These are phyloP conservation scores for Euborellia annulipes DNA, from an alignment of 1,140 invertebrate species.

Conservation along the genomic window DNA sequence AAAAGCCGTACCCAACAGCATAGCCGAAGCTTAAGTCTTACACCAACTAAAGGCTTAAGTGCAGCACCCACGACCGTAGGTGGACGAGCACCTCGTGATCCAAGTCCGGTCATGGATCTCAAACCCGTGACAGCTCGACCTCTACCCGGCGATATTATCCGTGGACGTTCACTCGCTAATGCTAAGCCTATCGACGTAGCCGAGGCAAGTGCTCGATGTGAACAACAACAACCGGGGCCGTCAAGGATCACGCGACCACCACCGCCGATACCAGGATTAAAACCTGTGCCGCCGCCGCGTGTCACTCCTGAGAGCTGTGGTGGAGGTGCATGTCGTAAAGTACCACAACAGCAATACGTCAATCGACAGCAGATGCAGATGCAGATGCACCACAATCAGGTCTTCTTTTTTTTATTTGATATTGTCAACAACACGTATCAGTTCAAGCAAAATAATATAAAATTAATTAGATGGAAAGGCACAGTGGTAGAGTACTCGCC, in stretches of 20 bases:
- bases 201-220: neutral
- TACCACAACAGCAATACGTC: neutral
- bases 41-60: conserved; percentile 6
- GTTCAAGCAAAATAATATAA: no score
- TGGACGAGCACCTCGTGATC: neutral
- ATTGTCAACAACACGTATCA: no score
- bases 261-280: neutral
- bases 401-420: no score
- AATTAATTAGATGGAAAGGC: no score
- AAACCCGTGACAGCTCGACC: no score
- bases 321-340: conserved; percentile 8
- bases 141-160: no score
- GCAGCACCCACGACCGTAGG: neutral
- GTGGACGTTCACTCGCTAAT: no score
- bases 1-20: conserved; percentile 5
- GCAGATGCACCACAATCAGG: conserved; percentile 9
- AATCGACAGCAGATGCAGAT: conserved; percentile 11
- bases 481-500: no score
- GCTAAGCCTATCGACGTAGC: no score
- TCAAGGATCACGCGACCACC: neutral
- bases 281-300: neutral
- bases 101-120: no score
- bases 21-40: conserved; percentile 11
- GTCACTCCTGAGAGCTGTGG: conserved; percentile 7
- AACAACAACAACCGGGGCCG: neutral